Evolutionary conservation across 2,888 invertebrate genomes (phyloP), one percentile per base, ranked within the genome.

Genomic region (Mamestra brassicae): DNA sequence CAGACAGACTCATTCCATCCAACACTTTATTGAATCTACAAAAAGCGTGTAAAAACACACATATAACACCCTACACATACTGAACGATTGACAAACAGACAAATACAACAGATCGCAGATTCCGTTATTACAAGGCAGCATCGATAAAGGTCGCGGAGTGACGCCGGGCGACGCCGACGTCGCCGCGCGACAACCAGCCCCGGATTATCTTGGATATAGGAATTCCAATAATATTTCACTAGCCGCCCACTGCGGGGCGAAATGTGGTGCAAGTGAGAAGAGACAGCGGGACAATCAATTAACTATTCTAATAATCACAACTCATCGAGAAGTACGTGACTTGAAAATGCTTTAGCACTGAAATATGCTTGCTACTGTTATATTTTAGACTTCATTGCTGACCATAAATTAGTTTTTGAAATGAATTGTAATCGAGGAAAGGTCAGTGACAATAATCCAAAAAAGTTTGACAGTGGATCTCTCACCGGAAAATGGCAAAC

Each of bases 151-250:
- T 88, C 87, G 92, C 90, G 84, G 91, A 93, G 91, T 91, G 92
- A 83, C 84, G 84, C 88, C 47, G 13, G 47, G 47, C 60, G 75
- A 38, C 45, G 34, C 26, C 88, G 88, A 88, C 89, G 89, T 89
- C 88, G 89, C 88, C 89, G 90, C 89, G 89, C 66, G 77, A 78
- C 82, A 89, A 88, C 91, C 88, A 87, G 85, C 70, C 86, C 88
- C 80, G 90, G 92, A 92, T 94, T 93, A 93, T 93, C 93, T 90
- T 87, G 91, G 92, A 90, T 92, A 89, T 90, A 92, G 93, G 93
- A 94, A 94, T 94, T 94, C 94, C 94, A 93, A 94, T 94, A 94
- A 94, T 94, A 95, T 94, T 95, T 94, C 91, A 93, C 91, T 92
- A 90, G 91, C 81, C 90, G 82, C 90, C 90, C 84, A 84, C 84